These are phyloP conservation scores for Anguilla japonica DNA, from an alignment of 2,113 vertebrate species.

Conservation along the genomic window DNA sequence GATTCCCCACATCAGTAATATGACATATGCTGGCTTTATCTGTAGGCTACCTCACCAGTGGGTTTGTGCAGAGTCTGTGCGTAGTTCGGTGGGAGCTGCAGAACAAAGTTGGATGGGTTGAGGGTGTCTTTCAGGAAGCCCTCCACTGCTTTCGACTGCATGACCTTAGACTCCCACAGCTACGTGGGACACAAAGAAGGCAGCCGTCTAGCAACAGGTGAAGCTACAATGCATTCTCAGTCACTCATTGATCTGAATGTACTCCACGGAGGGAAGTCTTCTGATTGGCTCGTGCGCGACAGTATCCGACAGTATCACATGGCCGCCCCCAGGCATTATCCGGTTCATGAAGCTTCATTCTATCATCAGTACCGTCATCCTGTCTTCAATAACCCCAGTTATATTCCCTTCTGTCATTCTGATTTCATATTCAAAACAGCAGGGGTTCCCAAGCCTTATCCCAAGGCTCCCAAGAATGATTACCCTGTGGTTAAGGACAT, in stretches of 20 bases:
- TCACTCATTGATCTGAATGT: background rate
- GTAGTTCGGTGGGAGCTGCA: conserved; percentile 78
- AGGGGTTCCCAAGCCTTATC: no score
- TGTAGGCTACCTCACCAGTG: conserved; percentile 62
- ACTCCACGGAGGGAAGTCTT: background rate
- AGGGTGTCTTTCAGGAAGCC: conserved; percentile 77
- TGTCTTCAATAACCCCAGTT: background rate
- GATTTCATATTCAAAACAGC: background rate
- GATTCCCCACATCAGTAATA: background rate
- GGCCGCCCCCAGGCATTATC: background rate
- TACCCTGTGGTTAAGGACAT: background rate
- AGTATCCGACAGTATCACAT: background rate
- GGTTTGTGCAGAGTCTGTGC: conserved; percentile 67
- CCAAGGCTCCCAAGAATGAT: background rate
- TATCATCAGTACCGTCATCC: background rate
- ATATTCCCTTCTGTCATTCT: background rate
- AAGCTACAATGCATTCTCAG: background rate
- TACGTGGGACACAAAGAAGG: conserved; percentile 50
- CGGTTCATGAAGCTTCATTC: background rate
- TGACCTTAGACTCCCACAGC: conserved; percentile 93
- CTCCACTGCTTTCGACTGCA: conserved; percentile 91
- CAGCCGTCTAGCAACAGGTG: background rate
- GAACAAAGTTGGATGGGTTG: conserved; percentile 70
- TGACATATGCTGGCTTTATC: no score
- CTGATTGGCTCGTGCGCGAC: background rate